These are phyloP conservation scores for Passer montanus DNA, from an alignment of 2,113 vertebrate species.

Conservation along the genomic window DNA sequence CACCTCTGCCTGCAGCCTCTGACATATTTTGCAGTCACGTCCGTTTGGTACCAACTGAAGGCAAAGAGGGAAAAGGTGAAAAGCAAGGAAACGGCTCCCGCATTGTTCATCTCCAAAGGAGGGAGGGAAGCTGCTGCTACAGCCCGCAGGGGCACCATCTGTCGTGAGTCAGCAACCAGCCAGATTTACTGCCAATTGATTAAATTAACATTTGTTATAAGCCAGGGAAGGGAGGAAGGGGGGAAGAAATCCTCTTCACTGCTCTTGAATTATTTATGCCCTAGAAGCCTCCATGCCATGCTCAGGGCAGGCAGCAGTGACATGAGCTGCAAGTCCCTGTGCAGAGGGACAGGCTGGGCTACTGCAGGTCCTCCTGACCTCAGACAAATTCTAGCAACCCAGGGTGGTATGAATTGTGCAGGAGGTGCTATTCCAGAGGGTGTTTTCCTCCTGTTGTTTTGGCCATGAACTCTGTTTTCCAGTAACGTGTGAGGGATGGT, in stretches of 20 bases:
- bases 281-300: conserved; percentile 56
- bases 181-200: conserved; percentile 95
- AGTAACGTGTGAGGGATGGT: background rate
- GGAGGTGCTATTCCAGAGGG: background rate
- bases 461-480: background rate
- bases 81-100: conserved; percentile 19
- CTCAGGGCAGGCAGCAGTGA: conserved; percentile 31
- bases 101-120: conserved; percentile 74
- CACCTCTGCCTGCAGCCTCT: background rate
- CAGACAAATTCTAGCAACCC: background rate
- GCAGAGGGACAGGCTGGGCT: conserved; percentile 3
- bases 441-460: background rate
- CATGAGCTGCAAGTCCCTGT: background rate
- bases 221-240: conserved; percentile 67
- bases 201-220: conserved; percentile 98
- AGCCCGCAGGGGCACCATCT: conserved; percentile 78
- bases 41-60: background rate
- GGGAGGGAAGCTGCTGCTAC: conserved; percentile 78
- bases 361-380: background rate
- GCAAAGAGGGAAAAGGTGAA: conserved; percentile 53
- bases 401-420: background rate
- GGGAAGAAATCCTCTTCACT: conserved; percentile 71
- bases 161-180: conserved; percentile 91
- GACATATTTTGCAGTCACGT: background rate
- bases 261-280: conserved; percentile 82